Evolutionary conservation across 2,888 invertebrate genomes (phyloP), one percentile per base, ranked within the genome.

Genomic region (Eupithecia centaureata): DNA sequence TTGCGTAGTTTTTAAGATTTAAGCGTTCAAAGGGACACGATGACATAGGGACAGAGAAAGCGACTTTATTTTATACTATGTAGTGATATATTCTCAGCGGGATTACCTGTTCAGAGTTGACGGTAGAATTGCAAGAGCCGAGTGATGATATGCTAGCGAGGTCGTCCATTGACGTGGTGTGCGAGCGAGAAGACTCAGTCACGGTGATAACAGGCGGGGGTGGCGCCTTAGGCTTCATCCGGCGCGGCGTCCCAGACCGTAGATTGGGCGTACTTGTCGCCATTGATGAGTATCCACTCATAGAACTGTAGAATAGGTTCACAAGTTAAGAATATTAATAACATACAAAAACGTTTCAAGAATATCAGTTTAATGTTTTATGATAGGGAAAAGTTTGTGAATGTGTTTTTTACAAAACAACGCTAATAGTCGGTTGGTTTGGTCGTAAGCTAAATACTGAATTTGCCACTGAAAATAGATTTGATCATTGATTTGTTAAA

Each of bases 211-310:
- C 73, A 8, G 86, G 95, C 63, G 96, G 96, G 35, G 94, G 94
- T 5, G 96, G 96, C n/a, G 96, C 96, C 27, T 94, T 95, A 66
- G 95, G 94, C 84, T 96, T 96, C 82, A 95, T 95, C 51, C 95
- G 92, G 4, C 93, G 91, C 61, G 94, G 83, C 85, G 79, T 91
- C 82, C 80, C 91, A 76, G 76, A 77, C 0, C 90, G 91, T 63
- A 94, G 86, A 74, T 91, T 91, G 3, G 90, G 91, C 3, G 92
- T 92, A 66, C 92, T 92, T 1, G 88, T 83, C 27, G 89, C 85
- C 71, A 91, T 77, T 13, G 90, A 84, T 2, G 90, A 88, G 72
- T 87, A 74, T 84, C 80, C 86, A 85, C 86, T 86, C 51, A 76
- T 85, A 22, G 88, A 85, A 65, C 90, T 91, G 68, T n/a, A 75